Evolutionary conservation across 2,888 invertebrate genomes (phyloP), one percentile per base, ranked within the genome.

Genomic region (Gymnocheta viridis): DNA sequence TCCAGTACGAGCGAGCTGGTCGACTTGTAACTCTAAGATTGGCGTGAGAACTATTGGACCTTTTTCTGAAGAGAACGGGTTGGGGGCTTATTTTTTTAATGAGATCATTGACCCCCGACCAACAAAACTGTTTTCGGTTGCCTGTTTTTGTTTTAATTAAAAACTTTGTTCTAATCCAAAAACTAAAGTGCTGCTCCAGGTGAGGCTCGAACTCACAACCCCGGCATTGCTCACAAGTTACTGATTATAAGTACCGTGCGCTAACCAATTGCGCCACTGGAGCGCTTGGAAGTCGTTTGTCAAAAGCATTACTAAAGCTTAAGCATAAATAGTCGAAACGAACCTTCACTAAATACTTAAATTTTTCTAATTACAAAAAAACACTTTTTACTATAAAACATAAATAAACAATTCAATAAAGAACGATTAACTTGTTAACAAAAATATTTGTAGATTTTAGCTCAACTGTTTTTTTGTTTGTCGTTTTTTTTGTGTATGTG

Each of bases 241-340:
- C 98, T 98, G 97, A 95, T 96, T 95, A 98, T 98, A 98, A 98
- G 98, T 98, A 98, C 98, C 98, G 98, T 98, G 98, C 98, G 98
- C 98, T 98, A 98, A 98, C 98, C 98, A 97, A 98, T 98, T 98
- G 98, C 98, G 98, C 98, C 98, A 98, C 98, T 97, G 97, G 97
- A 96, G 97, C 97, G 92, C 88, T 88, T 88, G 84, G 0, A 3
- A 0, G 2, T 9, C 7, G 0, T 62, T n/a, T 62, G 62, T 10
- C 62, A 62, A 44, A 27, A 62, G 62, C 41, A 1, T 41, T 27
- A 1, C 2, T 35, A 22, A 17, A 35, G n/a, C 24, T 9, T n/a
- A 24, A 38, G 24, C 3, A 3, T 35, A 14, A 22, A 60, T 22
- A n/a, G 2, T 14, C 10, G 9, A 4, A 41, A 14, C n/a, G 12